Percentiles rank a stretch among this genome's conserved stretches.
These are phyloP conservation scores for Drosophila anceps DNA, from an alignment of 2,888 invertebrate species.

Conservation along the genomic window DNA sequence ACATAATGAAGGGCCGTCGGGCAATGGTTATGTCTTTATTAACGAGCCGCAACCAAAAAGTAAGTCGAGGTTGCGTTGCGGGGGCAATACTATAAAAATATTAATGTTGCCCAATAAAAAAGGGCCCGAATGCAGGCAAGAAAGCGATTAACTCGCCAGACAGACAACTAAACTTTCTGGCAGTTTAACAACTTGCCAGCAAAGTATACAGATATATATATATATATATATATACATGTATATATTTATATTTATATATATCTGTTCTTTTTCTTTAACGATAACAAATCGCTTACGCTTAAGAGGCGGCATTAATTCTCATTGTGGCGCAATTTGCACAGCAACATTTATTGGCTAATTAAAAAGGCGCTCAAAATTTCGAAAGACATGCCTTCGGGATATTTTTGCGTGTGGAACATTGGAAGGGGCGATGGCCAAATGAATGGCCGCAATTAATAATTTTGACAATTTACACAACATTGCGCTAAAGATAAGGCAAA, in stretches of 20 bases:
- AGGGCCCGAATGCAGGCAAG: slow-evolving; percentile 67
- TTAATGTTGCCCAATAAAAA: slow-evolving; percentile 76
- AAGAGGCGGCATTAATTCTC: slow-evolving; percentile 76
- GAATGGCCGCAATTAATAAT: slow-evolving; percentile 82
- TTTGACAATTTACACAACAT: slow-evolving; percentile 82
- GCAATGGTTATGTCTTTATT: slow-evolving; percentile 70
- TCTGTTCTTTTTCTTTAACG: slow-evolving; percentile 58
- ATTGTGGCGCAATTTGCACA: slow-evolving; percentile 67
- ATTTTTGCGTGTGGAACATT: slow-evolving; percentile 30
- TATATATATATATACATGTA: slow-evolving; percentile 9
- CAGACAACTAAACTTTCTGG: slow-evolving; percentile 45
- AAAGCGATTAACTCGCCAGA: slow-evolving; percentile 71
- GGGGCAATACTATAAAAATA: slow-evolving; percentile 68
- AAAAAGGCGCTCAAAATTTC: slow-evolving; percentile 40
- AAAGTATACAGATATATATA: slow-evolving; percentile 10
- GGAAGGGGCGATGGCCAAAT: slow-evolving; percentile 18
- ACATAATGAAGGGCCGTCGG: slow-evolving; percentile 23
- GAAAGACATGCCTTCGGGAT: slow-evolving; percentile 24
- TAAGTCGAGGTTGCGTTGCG: slow-evolving; percentile 10
- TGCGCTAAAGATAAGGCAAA: slow-evolving; percentile 59
- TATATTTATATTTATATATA: slow-evolving; percentile 11
- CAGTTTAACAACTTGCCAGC: slow-evolving; percentile 61
- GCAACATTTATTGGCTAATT: slow-evolving; percentile 79
- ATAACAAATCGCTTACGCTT: slow-evolving; percentile 80
- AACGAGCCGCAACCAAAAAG: slow-evolving; percentile 64